Conservation (phyloP, 2,113 vertebrate genomes). For the Syrmaticus mikado region DNA sequence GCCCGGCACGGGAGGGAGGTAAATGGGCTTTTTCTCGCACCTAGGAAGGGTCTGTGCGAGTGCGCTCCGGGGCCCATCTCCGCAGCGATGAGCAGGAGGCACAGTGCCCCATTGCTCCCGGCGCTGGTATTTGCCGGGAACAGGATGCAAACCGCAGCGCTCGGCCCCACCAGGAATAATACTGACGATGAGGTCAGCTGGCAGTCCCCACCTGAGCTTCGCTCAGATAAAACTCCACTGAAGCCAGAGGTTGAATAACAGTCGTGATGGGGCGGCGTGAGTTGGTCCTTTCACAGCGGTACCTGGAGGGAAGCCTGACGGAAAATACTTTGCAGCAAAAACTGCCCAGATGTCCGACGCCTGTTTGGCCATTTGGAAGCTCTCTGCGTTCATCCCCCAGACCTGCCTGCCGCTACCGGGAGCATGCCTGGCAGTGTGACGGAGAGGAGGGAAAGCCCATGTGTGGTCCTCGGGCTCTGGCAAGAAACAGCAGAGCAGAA, state of each 20-base stretch:
- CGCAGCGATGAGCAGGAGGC: not conserved
- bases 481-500: constrained; percentile 63
- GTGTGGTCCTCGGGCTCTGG: constrained; percentile 60
- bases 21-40: not conserved
- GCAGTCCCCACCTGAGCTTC: not conserved
- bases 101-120: not conserved
- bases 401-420: not conserved
- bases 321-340: constrained; percentile 59
- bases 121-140: not conserved
- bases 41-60: not conserved
- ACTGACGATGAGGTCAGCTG: constrained; percentile 1
- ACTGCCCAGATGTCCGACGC: constrained; percentile 25
- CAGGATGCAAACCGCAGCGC: not conserved
- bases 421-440: constrained; percentile 31
- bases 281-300: constrained; percentile 26
- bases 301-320: constrained; percentile 40
- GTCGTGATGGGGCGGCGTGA: not conserved
- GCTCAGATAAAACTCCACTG: constrained; percentile 26
- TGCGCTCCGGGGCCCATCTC: not conserved
- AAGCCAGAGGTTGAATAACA: constrained; percentile 22
- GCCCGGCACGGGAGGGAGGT: not conserved
- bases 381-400: constrained; percentile 2
- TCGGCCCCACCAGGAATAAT: not conserved
- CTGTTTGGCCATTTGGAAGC: constrained; percentile 22
- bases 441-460: constrained; percentile 33